Conservation (phyloP, 1,140 invertebrate genomes). For the Harlomillsia oculata region DNA sequence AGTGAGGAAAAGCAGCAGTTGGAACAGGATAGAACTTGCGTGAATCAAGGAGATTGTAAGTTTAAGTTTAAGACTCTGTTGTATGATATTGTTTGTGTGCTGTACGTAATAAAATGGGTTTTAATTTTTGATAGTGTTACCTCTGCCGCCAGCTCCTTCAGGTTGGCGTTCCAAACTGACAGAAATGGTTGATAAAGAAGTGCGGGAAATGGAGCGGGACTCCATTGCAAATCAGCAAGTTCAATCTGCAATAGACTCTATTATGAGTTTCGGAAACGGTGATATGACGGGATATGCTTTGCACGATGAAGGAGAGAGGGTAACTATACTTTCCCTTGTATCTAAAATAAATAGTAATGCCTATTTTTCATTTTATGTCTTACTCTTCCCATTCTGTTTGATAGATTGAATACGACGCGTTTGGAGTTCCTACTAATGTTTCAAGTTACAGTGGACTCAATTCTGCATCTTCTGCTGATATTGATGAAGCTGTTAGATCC, state of each 20-base stretch:
- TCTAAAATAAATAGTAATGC: not conserved
- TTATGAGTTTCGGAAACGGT: conserved; percentile 23
- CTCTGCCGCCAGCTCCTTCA: conserved; percentile 26
- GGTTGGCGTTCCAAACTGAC: conserved; percentile 31
- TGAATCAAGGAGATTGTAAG: conserved; percentile 29
- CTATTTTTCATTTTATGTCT: no score
- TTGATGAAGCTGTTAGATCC: conserved; percentile 35
- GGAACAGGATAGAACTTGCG: conserved; percentile 43
- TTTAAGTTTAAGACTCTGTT: conserved; percentile 1
- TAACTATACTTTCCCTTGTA: not conserved
- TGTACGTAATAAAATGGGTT: not conserved
- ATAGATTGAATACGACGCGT: conserved; percentile 34
- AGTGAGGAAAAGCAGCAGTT: conserved; percentile 54
- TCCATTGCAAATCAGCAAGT: conserved; percentile 33
- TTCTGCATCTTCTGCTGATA: conserved; percentile 31
- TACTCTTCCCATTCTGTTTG: no score
- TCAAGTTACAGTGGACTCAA: conserved; percentile 14
- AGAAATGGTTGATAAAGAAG: conserved; percentile 31
- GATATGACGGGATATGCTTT: conserved; percentile 5
- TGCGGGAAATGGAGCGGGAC: conserved; percentile 32
- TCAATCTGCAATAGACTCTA: conserved; percentile 34
- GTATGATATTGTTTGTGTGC: not conserved
- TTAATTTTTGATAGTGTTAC: conserved; percentile 16
- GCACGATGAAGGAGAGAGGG: conserved; percentile 28
- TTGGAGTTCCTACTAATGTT: conserved; percentile 32